Percentiles rank a stretch among this genome's conserved stretches.
Conservation (phyloP, 2,888 invertebrate genomes). For the Dermolepida albohirtum region DNA sequence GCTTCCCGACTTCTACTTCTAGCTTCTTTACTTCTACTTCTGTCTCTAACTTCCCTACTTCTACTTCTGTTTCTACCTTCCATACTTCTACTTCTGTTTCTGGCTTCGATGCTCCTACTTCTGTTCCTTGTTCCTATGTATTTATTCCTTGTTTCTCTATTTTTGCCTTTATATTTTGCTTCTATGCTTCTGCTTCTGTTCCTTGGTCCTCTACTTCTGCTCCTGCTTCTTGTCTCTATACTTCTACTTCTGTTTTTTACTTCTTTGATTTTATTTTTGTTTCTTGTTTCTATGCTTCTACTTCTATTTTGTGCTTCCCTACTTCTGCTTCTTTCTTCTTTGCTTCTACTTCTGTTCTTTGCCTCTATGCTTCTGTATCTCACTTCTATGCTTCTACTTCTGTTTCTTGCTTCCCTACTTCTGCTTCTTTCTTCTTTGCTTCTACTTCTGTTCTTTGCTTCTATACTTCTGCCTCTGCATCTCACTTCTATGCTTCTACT, state of each 20-base stretch:
- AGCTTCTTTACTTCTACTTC: conserved; percentile 8
- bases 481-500: too few species aligned
- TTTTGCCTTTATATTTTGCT: background rate
- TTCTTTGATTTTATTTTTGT: background rate
- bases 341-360: background rate
- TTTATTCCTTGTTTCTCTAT: background rate
- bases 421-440: background rate
- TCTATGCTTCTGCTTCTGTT: background rate
- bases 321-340: conserved; percentile 3
- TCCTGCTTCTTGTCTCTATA: background rate
- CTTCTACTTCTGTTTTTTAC: background rate
- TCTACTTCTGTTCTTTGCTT: background rate
- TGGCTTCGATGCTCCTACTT: background rate
- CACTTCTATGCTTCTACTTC: too few species aligned
- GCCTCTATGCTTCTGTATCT: background rate
- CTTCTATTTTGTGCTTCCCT: background rate
- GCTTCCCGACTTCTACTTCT: background rate
- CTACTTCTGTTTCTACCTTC: background rate
- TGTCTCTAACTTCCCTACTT: conserved; percentile 3
- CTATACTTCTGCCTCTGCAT: background rate
- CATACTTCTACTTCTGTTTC: conserved; percentile 1
- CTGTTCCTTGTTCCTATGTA: too few species aligned
- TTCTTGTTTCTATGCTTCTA: background rate
- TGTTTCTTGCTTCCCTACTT: background rate
- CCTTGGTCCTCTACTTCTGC: background rate